Evolutionary conservation across 2,888 invertebrate species (phyloP).

Genomic region (Dione juno): DNA sequence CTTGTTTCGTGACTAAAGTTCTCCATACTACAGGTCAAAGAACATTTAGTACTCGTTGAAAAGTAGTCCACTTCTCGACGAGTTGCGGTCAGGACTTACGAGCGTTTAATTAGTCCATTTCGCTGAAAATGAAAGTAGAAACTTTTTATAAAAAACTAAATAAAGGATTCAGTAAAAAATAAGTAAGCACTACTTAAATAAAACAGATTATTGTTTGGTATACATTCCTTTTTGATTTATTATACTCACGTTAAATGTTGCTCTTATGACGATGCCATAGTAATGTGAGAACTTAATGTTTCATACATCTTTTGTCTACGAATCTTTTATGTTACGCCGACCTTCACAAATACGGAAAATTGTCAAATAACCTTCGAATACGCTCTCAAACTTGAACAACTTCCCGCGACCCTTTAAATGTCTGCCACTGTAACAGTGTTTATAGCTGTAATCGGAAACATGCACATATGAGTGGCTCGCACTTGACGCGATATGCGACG

Average conservation of each 20-base stretch:
- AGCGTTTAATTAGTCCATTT: slow-evolving; percentile 24
- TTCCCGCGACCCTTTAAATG: slow-evolving; percentile 22
- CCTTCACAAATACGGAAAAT: not conserved
- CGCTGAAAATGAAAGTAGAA: slow-evolving; percentile 13
- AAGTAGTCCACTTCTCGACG: slow-evolving; percentile 33
- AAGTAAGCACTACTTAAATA: not conserved
- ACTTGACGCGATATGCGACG: slow-evolving; percentile 51
- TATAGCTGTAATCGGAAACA: slow-evolving; percentile 41
- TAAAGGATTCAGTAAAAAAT: not conserved
- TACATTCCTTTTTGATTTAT: not conserved
- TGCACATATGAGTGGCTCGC: slow-evolving; percentile 45
- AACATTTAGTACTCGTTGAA: slow-evolving; percentile 32
- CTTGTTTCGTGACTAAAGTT: slow-evolving; percentile 31
- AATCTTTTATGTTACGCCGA: not conserved
- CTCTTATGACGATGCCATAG: not conserved
- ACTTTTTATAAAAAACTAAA: not conserved
- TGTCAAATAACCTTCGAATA: not conserved
- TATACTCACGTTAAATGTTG: not conserved
- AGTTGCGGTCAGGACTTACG: slow-evolving; percentile 35
- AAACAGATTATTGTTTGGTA: not conserved
- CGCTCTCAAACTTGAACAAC: slow-evolving; percentile 10
- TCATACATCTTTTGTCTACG: not conserved
- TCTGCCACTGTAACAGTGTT: slow-evolving; percentile 30
- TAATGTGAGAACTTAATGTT: not conserved
- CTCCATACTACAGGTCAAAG: slow-evolving; percentile 38